Conservation (phyloP, 2,113 vertebrate genomes). For the Meleagris gallopavo region DNA sequence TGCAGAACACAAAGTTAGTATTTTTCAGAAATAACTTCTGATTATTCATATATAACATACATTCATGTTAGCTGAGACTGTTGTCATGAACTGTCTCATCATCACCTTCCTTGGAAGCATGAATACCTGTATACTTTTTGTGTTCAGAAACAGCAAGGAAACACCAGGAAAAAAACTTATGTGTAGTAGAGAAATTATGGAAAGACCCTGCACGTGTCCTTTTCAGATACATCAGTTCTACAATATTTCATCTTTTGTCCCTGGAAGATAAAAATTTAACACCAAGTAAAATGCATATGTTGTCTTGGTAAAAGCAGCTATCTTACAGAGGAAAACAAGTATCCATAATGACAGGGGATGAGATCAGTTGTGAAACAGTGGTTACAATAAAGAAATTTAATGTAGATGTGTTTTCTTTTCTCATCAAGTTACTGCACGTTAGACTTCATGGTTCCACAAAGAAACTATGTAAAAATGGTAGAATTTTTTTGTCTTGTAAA, state of each 20-base stretch:
- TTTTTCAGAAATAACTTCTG: neutral
- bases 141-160: neutral
- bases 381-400: neutral
- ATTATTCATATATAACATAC: neutral
- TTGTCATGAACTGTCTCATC: accelerated
- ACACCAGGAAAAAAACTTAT: neutral
- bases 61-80: neutral
- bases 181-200: neutral
- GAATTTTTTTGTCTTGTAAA: conserved; percentile 5
- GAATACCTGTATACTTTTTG: neutral
- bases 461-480: neutral
- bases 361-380: neutral
- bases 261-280: neutral
- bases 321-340: neutral
- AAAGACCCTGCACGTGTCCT: neutral
- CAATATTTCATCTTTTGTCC: neutral
- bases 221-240: neutral
- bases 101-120: neutral
- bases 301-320: neutral
- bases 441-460: neutral
- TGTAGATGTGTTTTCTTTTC: neutral
- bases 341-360: neutral
- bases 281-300: neutral
- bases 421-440: neutral
- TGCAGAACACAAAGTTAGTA: neutral